A percentile compares a stretch with the other conserved stretches of the same genome.
phyloP scores from a whole-genome alignment of 2,888 invertebrate genomes.

The Galerucella nymphaeae region DNA sequence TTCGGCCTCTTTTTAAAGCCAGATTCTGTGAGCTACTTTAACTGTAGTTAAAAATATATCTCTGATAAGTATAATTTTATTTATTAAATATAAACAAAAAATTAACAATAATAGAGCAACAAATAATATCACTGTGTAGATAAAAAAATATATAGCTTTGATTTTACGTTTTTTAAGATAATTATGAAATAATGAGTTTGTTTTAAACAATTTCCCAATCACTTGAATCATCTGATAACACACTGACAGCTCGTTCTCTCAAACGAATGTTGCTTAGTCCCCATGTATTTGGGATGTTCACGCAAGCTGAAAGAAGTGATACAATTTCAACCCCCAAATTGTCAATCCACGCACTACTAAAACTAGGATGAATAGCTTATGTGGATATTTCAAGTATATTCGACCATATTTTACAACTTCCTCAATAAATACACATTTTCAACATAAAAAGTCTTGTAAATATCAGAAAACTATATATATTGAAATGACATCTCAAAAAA shows the following conservation, averaged over 20 bases:
- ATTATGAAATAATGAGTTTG: background rate
- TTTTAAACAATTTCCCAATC: constrained; percentile 62
- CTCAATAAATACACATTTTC: too few species aligned
- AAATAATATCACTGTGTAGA: background rate
- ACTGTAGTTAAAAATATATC: background rate
- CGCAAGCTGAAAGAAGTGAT: constrained; percentile 62
- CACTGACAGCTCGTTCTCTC: constrained; percentile 50
- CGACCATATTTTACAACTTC: too few species aligned
- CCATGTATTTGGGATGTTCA: constrained; percentile 71
- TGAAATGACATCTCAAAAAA: too few species aligned
- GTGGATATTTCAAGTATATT: too few species aligned
- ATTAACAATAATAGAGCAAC: background rate
- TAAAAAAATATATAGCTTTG: background rate
- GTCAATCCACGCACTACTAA: background rate
- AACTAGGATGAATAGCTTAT: background rate
- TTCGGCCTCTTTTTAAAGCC: background rate
- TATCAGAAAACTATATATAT: too few species aligned
- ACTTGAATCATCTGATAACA: constrained; percentile 56
- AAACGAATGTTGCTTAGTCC: constrained; percentile 67
- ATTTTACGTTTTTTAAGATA: background rate
- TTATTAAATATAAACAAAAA: background rate
- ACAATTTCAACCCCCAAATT: background rate
- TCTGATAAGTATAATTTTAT: background rate
- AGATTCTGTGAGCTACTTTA: too few species aligned
- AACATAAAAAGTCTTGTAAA: too few species aligned